phyloP scores from a whole-genome alignment of 1,140 invertebrate species.

The Liolophura sinensis region DNA sequence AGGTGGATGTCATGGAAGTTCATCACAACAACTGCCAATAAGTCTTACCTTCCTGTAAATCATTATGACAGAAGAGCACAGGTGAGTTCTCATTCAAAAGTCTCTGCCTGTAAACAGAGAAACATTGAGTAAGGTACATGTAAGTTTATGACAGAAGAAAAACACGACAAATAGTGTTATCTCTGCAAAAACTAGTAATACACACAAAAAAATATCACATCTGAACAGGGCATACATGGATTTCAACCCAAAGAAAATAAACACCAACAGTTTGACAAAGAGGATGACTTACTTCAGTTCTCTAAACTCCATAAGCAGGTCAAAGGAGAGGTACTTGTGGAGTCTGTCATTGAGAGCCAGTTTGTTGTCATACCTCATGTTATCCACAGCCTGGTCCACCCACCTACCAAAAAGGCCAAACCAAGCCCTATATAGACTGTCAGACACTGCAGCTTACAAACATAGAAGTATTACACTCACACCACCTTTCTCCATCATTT shows the following conservation, averaged over 20 bases:
- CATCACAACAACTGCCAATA: background rate
- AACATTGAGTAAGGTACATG: too few relatives aligned
- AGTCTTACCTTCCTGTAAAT: conserved; percentile 89
- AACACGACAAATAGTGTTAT: background rate
- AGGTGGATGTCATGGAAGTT: too few relatives aligned
- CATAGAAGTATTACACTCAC: too few relatives aligned
- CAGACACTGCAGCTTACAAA: too few relatives aligned
- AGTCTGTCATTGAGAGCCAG: background rate
- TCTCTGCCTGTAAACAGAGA: conserved; percentile 53
- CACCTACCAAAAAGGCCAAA: too few relatives aligned
- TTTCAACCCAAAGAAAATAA: background rate
- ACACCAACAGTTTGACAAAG: background rate
- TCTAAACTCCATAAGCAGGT: background rate
- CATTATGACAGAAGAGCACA: conserved; percentile 97
- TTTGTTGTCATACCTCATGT: conserved; percentile 5
- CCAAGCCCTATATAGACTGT: too few relatives aligned
- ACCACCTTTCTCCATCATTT: too few relatives aligned
- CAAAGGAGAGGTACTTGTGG: background rate
- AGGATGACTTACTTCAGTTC: background rate
- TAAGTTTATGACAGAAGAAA: too few relatives aligned
- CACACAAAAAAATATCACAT: background rate
- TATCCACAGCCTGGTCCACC: too few relatives aligned
- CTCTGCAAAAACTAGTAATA: background rate
- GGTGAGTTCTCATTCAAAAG: conserved; percentile 67
- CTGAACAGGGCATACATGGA: background rate